Conservation (phyloP, 2,113 vertebrate genomes). For the Hiodon alosoides region DNA sequence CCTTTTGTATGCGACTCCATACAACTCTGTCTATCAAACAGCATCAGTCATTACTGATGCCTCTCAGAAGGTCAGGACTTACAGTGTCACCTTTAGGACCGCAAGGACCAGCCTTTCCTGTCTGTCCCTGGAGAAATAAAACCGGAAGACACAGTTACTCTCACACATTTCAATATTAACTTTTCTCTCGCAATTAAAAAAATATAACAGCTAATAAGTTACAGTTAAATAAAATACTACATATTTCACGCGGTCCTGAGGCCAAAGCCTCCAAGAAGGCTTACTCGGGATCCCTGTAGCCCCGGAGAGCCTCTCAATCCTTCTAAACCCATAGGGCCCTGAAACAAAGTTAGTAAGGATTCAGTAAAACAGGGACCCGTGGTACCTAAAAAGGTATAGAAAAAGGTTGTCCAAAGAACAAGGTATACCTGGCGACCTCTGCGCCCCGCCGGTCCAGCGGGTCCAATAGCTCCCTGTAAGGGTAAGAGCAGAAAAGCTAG, state of each 20-base stretch:
- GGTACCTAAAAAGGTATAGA: background rate
- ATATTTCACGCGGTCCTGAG: background rate
- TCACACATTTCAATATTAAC: background rate
- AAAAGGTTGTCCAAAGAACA: background rate
- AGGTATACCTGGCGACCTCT: slow-evolving; percentile 59
- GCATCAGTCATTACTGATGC: background rate
- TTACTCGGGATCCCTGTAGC: slow-evolving; percentile 59
- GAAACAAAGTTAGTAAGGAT: slow-evolving; percentile 11
- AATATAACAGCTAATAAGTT: background rate
- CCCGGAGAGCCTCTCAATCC: slow-evolving; percentile 60
- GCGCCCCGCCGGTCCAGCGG: slow-evolving; percentile 56
- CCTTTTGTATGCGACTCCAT: no score
- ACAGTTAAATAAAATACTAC: background rate
- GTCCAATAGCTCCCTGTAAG: slow-evolving; percentile 65
- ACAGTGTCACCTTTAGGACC: slow-evolving; percentile 69
- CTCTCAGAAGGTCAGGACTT: slow-evolving; percentile 33
- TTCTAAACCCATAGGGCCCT: slow-evolving; percentile 66
- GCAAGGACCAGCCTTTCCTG: slow-evolving; percentile 51
- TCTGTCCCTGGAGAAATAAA: slow-evolving; percentile 54
- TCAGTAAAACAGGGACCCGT: background rate
- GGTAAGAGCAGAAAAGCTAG: slow-evolving; percentile 11
- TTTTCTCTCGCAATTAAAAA: no score
- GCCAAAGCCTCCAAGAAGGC: background rate
- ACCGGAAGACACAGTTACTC: background rate
- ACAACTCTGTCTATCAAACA: no score